phyloP scores from a whole-genome alignment of 2,888 invertebrate genomes.

The Torymus aiolomorphi region DNA sequence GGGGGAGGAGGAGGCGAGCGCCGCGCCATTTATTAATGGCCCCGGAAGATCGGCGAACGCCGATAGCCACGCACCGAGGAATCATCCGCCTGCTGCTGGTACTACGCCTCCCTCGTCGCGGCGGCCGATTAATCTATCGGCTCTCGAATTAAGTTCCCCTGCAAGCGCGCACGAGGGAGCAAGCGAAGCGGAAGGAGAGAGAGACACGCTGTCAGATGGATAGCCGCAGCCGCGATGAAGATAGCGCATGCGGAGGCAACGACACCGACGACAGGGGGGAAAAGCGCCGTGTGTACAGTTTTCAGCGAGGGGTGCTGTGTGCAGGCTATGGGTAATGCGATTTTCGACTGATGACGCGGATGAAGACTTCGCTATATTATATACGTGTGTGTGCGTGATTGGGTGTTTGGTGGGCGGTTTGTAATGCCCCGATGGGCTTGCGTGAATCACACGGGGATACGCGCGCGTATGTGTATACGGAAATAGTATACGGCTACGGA shows the following conservation, averaged over 20 bases:
- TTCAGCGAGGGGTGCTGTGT: no score
- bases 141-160: conserved; percentile 48
- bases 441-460: neutral
- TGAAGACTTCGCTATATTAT: no score
- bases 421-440: no score
- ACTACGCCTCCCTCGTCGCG: neutral
- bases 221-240: conserved; percentile 2
- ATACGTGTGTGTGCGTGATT: no score
- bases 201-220: conserved; percentile 13
- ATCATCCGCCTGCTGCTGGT: neutral
- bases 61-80: conserved; percentile 4
- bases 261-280: no score
- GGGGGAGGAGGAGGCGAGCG: neutral
- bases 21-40: conserved; percentile 37
- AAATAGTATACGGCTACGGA: no score
- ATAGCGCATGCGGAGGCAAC: no score
- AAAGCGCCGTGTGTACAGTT: no score
- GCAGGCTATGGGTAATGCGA: no score
- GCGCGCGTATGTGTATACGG: neutral
- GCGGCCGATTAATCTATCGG: conserved; percentile 48
- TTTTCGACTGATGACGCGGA: no score
- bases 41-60: conserved; percentile 14
- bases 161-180: neutral
- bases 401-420: no score
- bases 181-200: neutral